phyloP scores from a whole-genome alignment of 2,113 vertebrate genomes.

The Malaclemys terrapin region DNA sequence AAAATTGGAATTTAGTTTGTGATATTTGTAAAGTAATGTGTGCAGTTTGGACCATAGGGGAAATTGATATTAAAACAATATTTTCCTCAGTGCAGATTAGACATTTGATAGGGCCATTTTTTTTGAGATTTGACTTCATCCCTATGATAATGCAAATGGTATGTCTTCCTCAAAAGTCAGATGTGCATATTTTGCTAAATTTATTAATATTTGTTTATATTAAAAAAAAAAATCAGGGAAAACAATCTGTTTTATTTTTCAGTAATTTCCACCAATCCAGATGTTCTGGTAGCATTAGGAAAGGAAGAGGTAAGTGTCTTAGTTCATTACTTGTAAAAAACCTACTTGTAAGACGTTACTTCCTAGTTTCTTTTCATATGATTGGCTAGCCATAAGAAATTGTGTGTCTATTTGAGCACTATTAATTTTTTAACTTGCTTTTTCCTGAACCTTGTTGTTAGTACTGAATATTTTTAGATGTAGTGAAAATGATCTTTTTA shows the following conservation, averaged over 20 bases:
- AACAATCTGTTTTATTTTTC: constrained; percentile 56
- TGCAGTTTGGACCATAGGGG: neutral
- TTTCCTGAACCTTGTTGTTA: neutral
- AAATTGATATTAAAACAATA: neutral
- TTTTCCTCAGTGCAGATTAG: neutral
- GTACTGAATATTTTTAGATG: neutral
- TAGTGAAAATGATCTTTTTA: neutral
- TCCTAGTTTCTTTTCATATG: neutral
- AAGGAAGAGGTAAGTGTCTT: constrained; percentile 79
- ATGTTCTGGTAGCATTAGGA: constrained; percentile 72
- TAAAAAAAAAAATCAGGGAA: neutral
- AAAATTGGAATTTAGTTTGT: neutral
- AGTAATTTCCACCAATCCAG: constrained; percentile 74
- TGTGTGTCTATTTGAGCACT: neutral
- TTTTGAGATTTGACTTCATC: neutral
- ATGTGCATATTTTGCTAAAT: neutral
- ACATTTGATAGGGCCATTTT: neutral
- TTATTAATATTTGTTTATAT: neutral
- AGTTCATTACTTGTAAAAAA: neutral
- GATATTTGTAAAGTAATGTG: neutral
- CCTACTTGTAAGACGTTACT: no score
- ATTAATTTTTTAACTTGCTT: neutral
- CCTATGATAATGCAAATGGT: neutral
- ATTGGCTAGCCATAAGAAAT: neutral
- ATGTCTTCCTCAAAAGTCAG: neutral